These are phyloP conservation scores for Phylloscopus trochiloides DNA, from an alignment of 2,113 vertebrate genomes.

Conservation along the genomic window DNA sequence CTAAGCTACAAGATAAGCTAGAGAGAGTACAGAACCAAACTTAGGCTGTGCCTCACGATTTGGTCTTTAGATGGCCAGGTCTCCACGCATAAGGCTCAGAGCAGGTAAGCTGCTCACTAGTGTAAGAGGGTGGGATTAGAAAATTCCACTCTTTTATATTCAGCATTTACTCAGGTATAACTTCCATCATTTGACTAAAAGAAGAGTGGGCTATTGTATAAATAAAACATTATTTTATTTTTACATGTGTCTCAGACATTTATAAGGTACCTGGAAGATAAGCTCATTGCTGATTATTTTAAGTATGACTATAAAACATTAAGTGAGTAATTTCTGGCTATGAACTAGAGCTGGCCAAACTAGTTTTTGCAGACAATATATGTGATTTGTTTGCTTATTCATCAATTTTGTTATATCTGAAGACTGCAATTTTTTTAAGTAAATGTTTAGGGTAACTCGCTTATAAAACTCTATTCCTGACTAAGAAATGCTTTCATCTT, in stretches of 20 bases:
- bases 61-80: neutral
- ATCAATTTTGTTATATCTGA: neutral
- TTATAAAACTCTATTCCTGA: neutral
- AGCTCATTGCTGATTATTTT: neutral
- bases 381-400: neutral
- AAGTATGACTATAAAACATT: neutral
- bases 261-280: neutral
- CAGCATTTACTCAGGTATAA: neutral
- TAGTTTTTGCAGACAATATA: neutral
- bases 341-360: neutral
- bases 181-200: neutral
- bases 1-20: neutral
- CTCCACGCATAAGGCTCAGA: neutral
- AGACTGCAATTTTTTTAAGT: neutral
- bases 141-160: neutral
- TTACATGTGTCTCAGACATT: neutral
- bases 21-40: neutral
- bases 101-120: neutral
- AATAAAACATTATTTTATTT: neutral
- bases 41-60: neutral
- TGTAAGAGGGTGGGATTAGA: rapidly evolving
- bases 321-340: neutral
- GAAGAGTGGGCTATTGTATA: neutral
- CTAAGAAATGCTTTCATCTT: neutral
- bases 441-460: neutral